Evolutionary conservation across 2,797 vertebrate genomes (phyloP).

Genomic region (Eulemur albifrons): DNA sequence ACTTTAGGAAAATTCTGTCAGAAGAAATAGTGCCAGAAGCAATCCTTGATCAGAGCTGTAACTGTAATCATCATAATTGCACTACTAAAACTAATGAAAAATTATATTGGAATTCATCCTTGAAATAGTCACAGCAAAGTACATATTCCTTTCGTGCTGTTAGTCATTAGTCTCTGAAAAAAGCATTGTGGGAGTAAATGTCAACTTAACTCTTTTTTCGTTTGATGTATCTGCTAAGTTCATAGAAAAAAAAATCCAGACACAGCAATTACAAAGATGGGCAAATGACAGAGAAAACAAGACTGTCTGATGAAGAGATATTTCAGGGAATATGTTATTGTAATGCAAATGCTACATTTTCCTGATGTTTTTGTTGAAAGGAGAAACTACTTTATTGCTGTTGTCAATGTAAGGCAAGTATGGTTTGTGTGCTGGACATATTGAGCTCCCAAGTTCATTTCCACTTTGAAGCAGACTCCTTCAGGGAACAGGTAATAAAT

Average conservation of each 20-base stretch:
- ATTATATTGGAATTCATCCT: conserved; percentile 60
- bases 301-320: conserved; percentile 55
- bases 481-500: conserved; percentile 1
- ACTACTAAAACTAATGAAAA: conserved; percentile 68
- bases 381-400: neutral
- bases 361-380: conserved; percentile 6
- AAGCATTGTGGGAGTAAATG: conserved; percentile 49
- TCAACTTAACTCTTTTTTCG: conserved; percentile 57
- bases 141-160: neutral
- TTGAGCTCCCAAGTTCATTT: conserved; percentile 17
- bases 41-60: conserved; percentile 67
- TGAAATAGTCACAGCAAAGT: conserved; percentile 45
- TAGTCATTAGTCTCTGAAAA: conserved; percentile 52
- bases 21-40: conserved; percentile 35
- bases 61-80: conserved; percentile 55
- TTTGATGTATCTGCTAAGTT: neutral
- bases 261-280: conserved; percentile 50
- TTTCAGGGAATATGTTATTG: neutral
- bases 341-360: neutral
- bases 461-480: conserved; percentile 17
- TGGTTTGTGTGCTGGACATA: neutral
- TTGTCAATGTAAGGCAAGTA: neutral
- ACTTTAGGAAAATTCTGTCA: conserved; percentile 55
- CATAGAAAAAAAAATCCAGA: neutral
- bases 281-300: conserved; percentile 49